Conservation (phyloP, 1,140 invertebrate genomes). For the Uloborus diversus region DNA sequence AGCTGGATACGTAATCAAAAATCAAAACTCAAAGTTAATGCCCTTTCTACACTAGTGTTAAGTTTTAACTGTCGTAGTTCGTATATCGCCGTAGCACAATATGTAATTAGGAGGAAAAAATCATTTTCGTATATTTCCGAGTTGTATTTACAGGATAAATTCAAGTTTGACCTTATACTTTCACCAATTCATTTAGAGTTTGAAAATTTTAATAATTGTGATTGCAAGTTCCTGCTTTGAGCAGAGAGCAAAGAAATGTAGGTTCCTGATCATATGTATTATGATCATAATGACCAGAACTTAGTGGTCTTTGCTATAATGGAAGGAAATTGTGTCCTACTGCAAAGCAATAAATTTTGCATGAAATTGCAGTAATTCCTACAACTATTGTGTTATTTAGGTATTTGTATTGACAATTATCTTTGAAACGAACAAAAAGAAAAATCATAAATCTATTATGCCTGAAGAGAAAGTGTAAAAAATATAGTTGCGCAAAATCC, state of each 20-base stretch:
- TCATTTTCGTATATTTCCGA: constrained; percentile 8
- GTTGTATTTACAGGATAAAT: constrained; percentile 13
- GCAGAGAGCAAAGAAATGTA: background rate
- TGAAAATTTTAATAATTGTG: background rate
- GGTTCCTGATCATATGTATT: constrained; percentile 21
- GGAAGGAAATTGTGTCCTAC: background rate
- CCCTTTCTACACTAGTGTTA: constrained; percentile 54
- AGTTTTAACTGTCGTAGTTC: constrained; percentile 47
- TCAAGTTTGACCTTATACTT: constrained; percentile 14
- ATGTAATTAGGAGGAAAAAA: constrained; percentile 15
- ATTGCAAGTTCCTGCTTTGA: background rate
- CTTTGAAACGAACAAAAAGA: constrained; percentile 6
- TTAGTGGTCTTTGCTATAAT: background rate
- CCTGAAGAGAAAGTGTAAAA: constrained; percentile 7
- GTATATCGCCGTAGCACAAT: constrained; percentile 28
- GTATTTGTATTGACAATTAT: constrained; percentile 13
- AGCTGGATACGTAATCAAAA: constrained; percentile 55
- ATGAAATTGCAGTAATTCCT: background rate
- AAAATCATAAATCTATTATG: constrained; percentile 15
- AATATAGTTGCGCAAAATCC: constrained; percentile 37
- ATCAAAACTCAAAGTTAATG: constrained; percentile 56
- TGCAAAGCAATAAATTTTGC: constrained; percentile 29
- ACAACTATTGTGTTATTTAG: constrained; percentile 19
- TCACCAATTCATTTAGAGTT: constrained; percentile 11
- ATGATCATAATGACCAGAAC: background rate